Percentiles rank a stretch among this genome's conserved stretches.
Conservation (phyloP, 2,113 vertebrate species). For the cattle (Bos taurus) region DNA sequence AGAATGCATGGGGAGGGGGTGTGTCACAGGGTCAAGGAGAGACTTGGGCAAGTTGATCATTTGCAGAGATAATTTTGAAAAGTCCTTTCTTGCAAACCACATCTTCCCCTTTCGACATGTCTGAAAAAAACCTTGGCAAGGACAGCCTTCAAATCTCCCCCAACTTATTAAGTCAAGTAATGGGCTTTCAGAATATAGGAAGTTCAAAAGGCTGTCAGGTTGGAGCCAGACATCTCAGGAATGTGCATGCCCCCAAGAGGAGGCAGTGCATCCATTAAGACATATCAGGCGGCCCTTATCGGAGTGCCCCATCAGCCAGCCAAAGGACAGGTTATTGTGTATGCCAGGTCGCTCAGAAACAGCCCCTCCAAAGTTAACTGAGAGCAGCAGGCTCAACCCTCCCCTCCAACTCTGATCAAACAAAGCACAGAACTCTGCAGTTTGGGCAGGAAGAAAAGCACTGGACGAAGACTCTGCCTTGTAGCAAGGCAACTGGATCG, state of each 20-base stretch:
- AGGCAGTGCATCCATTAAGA: constrained; percentile 19
- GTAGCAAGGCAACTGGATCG: not conserved
- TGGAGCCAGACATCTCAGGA: constrained; percentile 62
- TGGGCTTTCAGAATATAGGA: constrained; percentile 24
- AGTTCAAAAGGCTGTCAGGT: constrained; percentile 68
- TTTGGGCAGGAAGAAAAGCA: not conserved
- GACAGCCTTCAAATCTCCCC: constrained; percentile 30
- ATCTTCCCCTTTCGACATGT: not conserved
- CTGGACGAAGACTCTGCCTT: not conserved
- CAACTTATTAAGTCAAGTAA: constrained; percentile 38
- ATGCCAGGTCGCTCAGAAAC: constrained; percentile 9
- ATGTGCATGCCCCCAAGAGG: not conserved
- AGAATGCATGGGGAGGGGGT: not conserved
- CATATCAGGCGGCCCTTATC: constrained; percentile 66
- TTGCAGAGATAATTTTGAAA: constrained; percentile 34
- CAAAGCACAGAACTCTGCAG: not conserved
- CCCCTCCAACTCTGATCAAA: not conserved
- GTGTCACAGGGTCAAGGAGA: not conserved
- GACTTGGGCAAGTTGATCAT: not conserved
- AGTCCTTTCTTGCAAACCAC: constrained; percentile 27
- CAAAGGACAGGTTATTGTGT: constrained; percentile 45
- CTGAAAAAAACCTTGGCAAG: constrained; percentile 26
- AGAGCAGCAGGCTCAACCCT: not conserved
- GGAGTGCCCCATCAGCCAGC: constrained; percentile 16
- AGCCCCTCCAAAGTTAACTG: not conserved